Conservation (phyloP, 2,888 invertebrate genomes). For the Suillia variegata region DNA sequence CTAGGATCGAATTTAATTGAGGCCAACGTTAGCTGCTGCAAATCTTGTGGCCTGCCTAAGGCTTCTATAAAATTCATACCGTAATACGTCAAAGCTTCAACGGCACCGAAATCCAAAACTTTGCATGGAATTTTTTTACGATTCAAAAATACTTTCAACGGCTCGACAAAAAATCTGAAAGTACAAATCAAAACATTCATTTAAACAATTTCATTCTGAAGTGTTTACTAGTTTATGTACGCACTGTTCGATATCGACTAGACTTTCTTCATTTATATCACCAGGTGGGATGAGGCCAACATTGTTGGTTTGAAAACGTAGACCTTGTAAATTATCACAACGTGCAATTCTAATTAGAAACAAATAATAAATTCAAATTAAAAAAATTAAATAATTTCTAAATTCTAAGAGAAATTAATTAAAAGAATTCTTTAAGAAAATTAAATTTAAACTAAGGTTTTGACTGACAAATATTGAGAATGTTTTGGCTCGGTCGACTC, state of each 20-base stretch:
- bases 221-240: too few relatives aligned
- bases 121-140: conserved; percentile 54
- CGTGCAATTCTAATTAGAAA: too few relatives aligned
- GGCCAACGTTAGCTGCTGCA: conserved; percentile 71
- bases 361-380: conserved; percentile 11
- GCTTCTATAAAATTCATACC: conserved; percentile 58
- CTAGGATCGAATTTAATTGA: conserved; percentile 77
- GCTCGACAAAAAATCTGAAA: conserved; percentile 59
- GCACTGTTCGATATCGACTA: conserved; percentile 58
- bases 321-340: conserved; percentile 55
- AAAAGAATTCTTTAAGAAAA: background rate
- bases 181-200: conserved; percentile 7
- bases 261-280: conserved; percentile 51
- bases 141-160: conserved; percentile 54
- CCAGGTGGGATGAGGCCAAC: conserved; percentile 53
- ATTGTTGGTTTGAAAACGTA: conserved; percentile 58
- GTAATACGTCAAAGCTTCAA: conserved; percentile 58
- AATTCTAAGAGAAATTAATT: background rate
- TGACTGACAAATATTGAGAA: too few relatives aligned
- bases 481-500: too few relatives aligned
- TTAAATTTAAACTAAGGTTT: background rate
- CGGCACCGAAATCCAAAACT: conserved; percentile 57
- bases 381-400: background rate
- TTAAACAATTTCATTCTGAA: too few relatives aligned
- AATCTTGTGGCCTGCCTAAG: conserved; percentile 62